These are phyloP conservation scores for Tonatia bakeri DNA, from an alignment of 2,113 vertebrate species.

Conservation along the genomic window DNA sequence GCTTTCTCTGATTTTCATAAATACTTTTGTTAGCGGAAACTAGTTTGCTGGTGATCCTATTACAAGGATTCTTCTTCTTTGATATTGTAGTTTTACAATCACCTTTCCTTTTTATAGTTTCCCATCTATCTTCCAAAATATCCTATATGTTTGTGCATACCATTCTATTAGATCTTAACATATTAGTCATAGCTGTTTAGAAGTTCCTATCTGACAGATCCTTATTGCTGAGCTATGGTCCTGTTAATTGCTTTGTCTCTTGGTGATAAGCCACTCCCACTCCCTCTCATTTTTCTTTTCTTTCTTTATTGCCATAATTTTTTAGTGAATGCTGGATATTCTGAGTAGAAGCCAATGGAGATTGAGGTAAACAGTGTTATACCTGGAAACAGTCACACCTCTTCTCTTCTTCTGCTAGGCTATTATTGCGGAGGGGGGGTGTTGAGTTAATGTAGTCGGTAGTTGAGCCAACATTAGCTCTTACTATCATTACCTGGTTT, in stretches of 20 bases:
- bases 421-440: background rate
- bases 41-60: background rate
- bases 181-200: background rate
- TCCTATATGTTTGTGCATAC: background rate
- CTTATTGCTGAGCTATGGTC: background rate
- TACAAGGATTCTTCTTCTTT: background rate
- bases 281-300: background rate
- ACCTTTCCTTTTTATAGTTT: constrained; percentile 20
- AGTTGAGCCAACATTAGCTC: background rate
- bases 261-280: background rate
- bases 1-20: background rate
- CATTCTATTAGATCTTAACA: background rate
- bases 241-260: background rate
- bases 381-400: background rate
- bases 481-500: background rate
- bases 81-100: background rate
- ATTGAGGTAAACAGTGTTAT: background rate
- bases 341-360: background rate
- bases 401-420: background rate
- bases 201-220: background rate
- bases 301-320: background rate
- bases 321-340: background rate
- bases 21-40: background rate
- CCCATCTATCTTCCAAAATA: background rate
- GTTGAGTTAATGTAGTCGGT: background rate